A percentile compares a stretch with the other conserved stretches of the same genome.
phyloP scores from a whole-genome alignment of 2,888 invertebrate species.

The Dryadula phaetusa region DNA sequence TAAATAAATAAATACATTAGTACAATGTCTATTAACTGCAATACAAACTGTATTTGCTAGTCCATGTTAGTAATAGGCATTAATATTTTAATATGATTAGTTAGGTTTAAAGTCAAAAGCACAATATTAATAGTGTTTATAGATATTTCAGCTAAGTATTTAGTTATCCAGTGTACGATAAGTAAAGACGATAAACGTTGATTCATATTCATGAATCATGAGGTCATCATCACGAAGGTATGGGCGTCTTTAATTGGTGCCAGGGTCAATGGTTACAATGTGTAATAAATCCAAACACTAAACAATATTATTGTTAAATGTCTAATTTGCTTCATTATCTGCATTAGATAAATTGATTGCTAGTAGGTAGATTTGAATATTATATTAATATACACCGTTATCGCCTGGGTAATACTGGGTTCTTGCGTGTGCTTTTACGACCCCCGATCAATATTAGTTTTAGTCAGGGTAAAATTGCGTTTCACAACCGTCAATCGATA shows the following conservation, averaged over 20 bases:
- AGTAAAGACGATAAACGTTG: conserved; percentile 48
- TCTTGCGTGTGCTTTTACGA: conserved; percentile 4
- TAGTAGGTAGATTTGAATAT: not conserved
- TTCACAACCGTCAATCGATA: not conserved
- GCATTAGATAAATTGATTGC: not conserved
- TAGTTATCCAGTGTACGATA: conserved; percentile 30
- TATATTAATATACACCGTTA: not conserved
- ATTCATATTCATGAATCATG: conserved; percentile 54
- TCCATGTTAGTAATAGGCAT: not conserved
- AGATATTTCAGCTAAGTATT: not conserved
- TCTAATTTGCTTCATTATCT: not conserved
- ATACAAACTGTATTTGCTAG: too few species aligned
- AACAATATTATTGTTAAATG: not conserved
- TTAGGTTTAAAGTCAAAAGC: not conserved
- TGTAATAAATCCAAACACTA: not conserved
- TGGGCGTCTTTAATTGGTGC: conserved; percentile 59
- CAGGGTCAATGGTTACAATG: conserved; percentile 51
- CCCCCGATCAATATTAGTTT: conserved; percentile 2
- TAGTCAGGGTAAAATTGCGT: not conserved
- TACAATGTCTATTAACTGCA: too few species aligned
- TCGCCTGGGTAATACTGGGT: not conserved
- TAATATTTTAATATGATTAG: not conserved
- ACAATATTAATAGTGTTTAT: not conserved
- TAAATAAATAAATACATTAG: too few species aligned
- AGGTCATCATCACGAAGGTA: conserved; percentile 59